These are phyloP conservation scores for Mesoligia furuncula DNA, from an alignment of 2,888 invertebrate species.

Conservation along the genomic window DNA sequence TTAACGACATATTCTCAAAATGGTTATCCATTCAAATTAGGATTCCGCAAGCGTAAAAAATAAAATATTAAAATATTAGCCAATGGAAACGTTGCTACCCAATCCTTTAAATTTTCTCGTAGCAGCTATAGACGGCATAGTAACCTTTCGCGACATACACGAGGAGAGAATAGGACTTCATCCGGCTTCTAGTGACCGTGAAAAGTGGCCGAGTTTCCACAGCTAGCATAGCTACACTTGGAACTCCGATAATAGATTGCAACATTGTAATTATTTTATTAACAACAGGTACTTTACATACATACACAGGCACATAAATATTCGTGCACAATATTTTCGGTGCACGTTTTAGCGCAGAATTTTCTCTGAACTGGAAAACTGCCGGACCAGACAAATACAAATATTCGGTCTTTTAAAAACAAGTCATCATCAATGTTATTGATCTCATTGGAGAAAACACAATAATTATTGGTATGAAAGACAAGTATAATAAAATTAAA, in stretches of 20 bases:
- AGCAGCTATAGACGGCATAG: background rate
- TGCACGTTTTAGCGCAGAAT: background rate
- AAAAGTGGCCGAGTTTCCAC: background rate
- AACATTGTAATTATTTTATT: slow-evolving; percentile 35
- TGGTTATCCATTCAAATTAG: background rate
- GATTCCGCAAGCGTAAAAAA: too few species aligned
- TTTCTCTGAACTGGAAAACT: background rate
- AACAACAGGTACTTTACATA: too few species aligned
- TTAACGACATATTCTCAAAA: background rate
- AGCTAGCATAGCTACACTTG: slow-evolving; percentile 38
- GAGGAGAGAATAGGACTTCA: background rate
- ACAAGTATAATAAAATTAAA: too few species aligned
- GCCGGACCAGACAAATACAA: background rate
- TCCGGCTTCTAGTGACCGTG: slow-evolving; percentile 36
- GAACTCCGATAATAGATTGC: slow-evolving; percentile 16
- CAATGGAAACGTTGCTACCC: background rate
- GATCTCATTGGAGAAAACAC: too few species aligned
- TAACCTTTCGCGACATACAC: background rate
- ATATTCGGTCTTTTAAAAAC: background rate
- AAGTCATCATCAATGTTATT: too few species aligned
- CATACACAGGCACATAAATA: background rate
- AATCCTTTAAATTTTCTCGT: background rate
- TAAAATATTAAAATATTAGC: too few species aligned
- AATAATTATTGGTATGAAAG: too few species aligned
- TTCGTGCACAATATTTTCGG: background rate